Base-by-base conservation (phyloP, 2,888 invertebrate species). In the Choristoneura rosaceana region DNA sequence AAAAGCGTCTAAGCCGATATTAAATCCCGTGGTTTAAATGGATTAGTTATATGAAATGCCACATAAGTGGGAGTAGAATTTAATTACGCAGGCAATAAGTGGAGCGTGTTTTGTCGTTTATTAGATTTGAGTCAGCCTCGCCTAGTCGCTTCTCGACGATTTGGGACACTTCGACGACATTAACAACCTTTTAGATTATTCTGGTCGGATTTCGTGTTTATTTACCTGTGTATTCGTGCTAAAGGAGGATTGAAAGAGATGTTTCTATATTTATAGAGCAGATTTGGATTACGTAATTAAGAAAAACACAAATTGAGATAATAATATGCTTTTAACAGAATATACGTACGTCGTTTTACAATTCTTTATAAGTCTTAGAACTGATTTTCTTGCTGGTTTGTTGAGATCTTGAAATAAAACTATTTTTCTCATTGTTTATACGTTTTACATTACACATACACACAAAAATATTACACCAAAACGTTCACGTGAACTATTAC, bases 1-100 rank as follows among this genome's bases (percentile, higher is more conserved):
- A 25, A 25, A 25, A 25, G 55, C 25, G 43, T 63, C 14, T 25
- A 47, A 61, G 7, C 34, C 34, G 14, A 17, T 25, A 45, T 47
- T 41, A 47, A 63, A 63, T 8, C 10, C 25, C 60, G 38, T 41
- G 62, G 62, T 62, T 62, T 7, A 68, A 38, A 69, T 61, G 52
- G 60, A 69, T 69, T 61, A 69, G 50, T 45, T 68, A 34, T 50
- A 34, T 68, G 14, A 69, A 25, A 69, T 61, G 50, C 17, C 25
- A 62, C 62, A 41, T 45, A 43, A 62, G 45, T 12, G n/a, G 47
- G 63, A 10, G 45, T 12, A 17, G n/a, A 45, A n/a, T 25, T 63
- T 63, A 45, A 63, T 63, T 47, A 63, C 45, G 17, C 41, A 43
- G 43, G 61, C 52, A 61, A 61, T 69, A 69, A 61, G 61, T 41